Evolutionary conservation across 2,888 invertebrate species (phyloP).

Genomic region (Adineta ricciae): DNA sequence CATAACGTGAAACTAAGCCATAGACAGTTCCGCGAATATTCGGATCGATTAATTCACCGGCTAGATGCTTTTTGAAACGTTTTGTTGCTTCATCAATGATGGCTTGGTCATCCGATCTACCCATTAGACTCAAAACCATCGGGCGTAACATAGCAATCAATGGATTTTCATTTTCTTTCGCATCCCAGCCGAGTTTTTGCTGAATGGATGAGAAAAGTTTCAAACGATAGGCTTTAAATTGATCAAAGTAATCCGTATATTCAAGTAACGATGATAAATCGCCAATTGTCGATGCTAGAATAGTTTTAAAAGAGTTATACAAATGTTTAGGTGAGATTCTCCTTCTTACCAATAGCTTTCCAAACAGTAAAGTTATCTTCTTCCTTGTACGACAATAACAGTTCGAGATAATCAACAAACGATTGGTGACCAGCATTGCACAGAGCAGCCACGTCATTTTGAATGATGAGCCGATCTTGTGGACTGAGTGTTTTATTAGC

Average conservation of each 20-base stretch:
- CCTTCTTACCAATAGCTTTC: not conserved
- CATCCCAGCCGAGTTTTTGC: conserved; percentile 8
- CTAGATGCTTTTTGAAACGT: not conserved
- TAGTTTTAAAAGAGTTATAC: not conserved
- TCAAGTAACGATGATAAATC: conserved; percentile 9
- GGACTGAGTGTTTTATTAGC: not conserved
- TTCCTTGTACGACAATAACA: conserved; percentile 70
- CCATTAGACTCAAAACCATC: conserved; percentile 1
- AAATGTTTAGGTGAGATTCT: not conserved
- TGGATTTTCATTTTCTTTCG: conserved; percentile 16
- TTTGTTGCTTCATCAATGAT: conserved; percentile 24
- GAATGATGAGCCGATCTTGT: conserved; percentile 73
- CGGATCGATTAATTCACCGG: conserved; percentile 23
- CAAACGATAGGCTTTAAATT: conserved; percentile 20
- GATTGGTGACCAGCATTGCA: conserved; percentile 66
- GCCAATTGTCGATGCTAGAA: conserved; percentile 19
- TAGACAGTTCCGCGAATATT: conserved; percentile 26
- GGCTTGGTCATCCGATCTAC: conserved; percentile 24
- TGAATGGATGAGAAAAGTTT: conserved; percentile 3
- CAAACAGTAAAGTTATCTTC: conserved; percentile 83
- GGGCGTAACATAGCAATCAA: not conserved
- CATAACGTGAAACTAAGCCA: conserved; percentile 25
- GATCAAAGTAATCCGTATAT: conserved; percentile 16
- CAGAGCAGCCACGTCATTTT: conserved; percentile 52
- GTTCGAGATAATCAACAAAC: conserved; percentile 67